Base-by-base conservation (phyloP, 2,113 vertebrate genomes). In the Tetrao urogallus region DNA sequence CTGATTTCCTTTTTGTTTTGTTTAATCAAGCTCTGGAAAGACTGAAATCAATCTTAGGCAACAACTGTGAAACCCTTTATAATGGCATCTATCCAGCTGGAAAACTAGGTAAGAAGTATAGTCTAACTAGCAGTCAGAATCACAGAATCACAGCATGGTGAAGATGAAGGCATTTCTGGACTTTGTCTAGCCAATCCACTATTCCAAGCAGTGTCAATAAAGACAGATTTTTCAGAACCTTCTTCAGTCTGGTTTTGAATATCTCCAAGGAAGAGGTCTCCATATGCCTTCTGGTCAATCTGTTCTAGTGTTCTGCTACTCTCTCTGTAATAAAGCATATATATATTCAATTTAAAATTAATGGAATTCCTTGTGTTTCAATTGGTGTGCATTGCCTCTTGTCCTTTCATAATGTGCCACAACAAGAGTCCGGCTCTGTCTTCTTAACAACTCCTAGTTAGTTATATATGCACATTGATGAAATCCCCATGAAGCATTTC, bases 301-400 rank as follows among this genome's bases (percentile, higher is more conserved):
- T 86, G 24, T 13, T 78, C 13, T 36, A 84, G 8, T 21, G 27
- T 54, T 91, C 64, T 28, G 76, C 8, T 1, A 1, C 3, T 16
- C 13, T 76, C 70, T 15, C 45, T 67, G 27, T 66, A 57, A 88
- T n/a, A 60, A 66, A 27, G 5, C 32, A 18, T 32, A 28, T 54
- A 54, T 27, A 52, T 54, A 54, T 17, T 56, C 5, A 57, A 66
- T 66, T 7, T 64, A 10, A 61, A 90, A 63, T 54, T 72, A 70
- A 61, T 73, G 25, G 34, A 82, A 82, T 92, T 88, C 82, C 50
- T 36, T 63, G 38, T 58, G 56, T 81, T 93, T 92, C 36, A 63
- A 4, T 57, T 64, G 63, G 45, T 58, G 45, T 50, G 25, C 14
- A 24, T 27, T 82, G n/a, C 11, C 21, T 67, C 56, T 52, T 88